Percentiles rank a stretch among this genome's conserved stretches.
phyloP scores from a whole-genome alignment of 2,113 vertebrate species.

The Garra rufa region DNA sequence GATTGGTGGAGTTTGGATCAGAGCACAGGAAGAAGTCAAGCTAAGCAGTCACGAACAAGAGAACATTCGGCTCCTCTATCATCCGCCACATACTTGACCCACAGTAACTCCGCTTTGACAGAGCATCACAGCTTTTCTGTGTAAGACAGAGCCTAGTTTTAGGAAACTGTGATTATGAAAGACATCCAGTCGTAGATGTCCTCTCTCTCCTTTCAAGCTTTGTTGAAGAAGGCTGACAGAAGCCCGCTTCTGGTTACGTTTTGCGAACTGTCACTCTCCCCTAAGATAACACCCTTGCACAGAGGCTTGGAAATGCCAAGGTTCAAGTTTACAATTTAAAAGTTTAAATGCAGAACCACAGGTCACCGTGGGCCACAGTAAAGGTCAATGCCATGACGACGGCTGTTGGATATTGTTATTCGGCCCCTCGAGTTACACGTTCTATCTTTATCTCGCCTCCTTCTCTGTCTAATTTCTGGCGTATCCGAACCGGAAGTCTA shows the following conservation, averaged over 20 bases:
- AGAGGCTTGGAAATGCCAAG: constrained; percentile 75
- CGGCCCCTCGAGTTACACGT: constrained; percentile 56
- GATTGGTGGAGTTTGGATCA: constrained; percentile 51
- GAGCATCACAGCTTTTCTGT: constrained; percentile 44
- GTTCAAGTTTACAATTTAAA: constrained; percentile 73
- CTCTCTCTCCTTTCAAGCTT: constrained; percentile 32
- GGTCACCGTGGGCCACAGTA: constrained; percentile 74
- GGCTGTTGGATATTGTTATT: constrained; percentile 66
- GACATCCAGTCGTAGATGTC: constrained; percentile 16
- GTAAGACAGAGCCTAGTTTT: constrained; percentile 1
- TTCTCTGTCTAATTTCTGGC: constrained; percentile 32
- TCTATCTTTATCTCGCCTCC: constrained; percentile 58
- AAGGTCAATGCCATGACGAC: constrained; percentile 73
- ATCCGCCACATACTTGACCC: constrained; percentile 38
- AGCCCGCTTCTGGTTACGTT: constrained; percentile 52
- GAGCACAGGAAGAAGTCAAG: constrained; percentile 28
- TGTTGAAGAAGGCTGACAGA: constrained; percentile 45
- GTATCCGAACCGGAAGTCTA: constrained; percentile 13
- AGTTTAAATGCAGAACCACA: constrained; percentile 64
- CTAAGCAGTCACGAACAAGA: constrained; percentile 41
- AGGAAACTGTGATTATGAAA: constrained; percentile 33
- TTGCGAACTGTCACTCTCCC: constrained; percentile 52
- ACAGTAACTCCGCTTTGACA: constrained; percentile 45
- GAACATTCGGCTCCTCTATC: constrained; percentile 29
- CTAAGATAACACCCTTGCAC: constrained; percentile 60